Base-by-base conservation (phyloP, 1,140 invertebrate species). In the Cydia fagiglandana region DNA sequence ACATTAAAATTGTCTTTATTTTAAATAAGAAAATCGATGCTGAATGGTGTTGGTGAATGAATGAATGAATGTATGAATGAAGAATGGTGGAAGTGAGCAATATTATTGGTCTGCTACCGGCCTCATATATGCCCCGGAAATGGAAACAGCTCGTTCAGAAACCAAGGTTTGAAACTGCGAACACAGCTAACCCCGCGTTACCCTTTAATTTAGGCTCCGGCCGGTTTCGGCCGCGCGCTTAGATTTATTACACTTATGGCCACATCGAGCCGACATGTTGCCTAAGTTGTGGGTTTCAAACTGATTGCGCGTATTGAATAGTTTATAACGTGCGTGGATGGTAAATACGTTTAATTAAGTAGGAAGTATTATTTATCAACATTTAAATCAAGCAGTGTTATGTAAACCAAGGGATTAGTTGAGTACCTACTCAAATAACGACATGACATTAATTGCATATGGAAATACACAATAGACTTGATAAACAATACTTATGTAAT, bases 221-320 rank as follows among this genome's bases (percentile, higher is more conserved):
- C 30, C 30, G 66, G 50, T 53, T 53, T 53, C 47, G 50, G n/a
- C 5, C 4, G 15, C 50, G 15, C 50, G 15, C n/a, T 17, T 66
- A 70, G 66, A 70, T 70, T 70, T 70, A 70, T 70, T 70, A 70
- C 66, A 34, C 66, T 38, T 45, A 70, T 70, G 66, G 66, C 17
- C 34, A 38, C 34, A 41, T 70, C 66, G 34, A 24, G 17, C 74
- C 24, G 73, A 12, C 50, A 50, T 50, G n/a, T 15, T 75, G 6
- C 20, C 17, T 75, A 12, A 75, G 56, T 75, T 75, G 34, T 7
- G 47, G 45, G 73, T 45, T 56, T 20, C 24, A 50, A 30, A 24
- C 17, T 56, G 73, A 74, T 74, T 56, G 73, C 73, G 45, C 20
- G 28, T 34, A 24, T 30, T 56, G 45, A 45, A 50, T 56, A 74